These are phyloP conservation scores for Atta colombica DNA, from an alignment of 1,140 invertebrate species.

Conservation along the genomic window DNA sequence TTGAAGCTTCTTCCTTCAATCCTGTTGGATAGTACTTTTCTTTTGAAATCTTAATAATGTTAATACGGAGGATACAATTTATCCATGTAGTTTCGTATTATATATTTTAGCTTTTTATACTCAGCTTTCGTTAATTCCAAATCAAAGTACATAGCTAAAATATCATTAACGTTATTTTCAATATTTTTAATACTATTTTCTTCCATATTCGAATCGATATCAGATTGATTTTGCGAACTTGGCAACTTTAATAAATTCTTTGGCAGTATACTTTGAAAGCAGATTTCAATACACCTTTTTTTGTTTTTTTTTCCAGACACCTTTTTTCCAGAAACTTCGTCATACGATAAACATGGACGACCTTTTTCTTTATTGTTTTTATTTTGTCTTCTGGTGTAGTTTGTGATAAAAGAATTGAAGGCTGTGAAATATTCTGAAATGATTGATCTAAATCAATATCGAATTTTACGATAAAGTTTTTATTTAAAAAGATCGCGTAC, in stretches of 20 bases:
- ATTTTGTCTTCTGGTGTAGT: background rate
- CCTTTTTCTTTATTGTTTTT: background rate
- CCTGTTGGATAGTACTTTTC: background rate
- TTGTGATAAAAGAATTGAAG: background rate
- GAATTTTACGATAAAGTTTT: background rate
- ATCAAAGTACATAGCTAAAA: conserved; percentile 6
- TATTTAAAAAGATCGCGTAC: background rate
- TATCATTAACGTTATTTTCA: background rate
- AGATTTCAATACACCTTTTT: background rate
- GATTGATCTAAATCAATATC: background rate
- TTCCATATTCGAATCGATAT: background rate
- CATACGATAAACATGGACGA: background rate
- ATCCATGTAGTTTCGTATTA: conserved; percentile 9
- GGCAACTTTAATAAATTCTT: conserved; percentile 7
- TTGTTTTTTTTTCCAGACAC: background rate
- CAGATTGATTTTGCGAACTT: background rate
- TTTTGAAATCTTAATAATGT: background rate
- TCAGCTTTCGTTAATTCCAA: conserved; percentile 1
- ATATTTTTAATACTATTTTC: background rate
- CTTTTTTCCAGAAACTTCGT: background rate
- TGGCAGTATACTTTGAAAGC: background rate
- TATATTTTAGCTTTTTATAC: background rate
- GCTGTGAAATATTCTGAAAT: background rate
- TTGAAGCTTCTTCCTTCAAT: background rate
- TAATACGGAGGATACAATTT: conserved; percentile 21